Base-by-base conservation (phyloP, 2,888 invertebrate genomes). In the Melanotus villosus region DNA sequence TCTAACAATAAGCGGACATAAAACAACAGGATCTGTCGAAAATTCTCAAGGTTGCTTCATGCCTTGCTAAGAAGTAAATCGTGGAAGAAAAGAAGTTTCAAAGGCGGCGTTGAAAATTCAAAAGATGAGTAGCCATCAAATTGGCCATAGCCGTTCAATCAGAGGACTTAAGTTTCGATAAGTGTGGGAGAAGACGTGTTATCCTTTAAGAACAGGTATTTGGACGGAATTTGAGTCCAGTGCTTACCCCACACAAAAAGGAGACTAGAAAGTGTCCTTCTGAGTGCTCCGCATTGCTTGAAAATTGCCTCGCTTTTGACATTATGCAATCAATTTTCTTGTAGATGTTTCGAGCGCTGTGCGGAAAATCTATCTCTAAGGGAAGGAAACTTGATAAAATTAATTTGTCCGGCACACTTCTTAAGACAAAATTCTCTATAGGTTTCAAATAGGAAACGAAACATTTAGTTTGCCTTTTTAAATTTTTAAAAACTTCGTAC, bases 301-400 rank as follows among this genome's bases (percentile, higher is more conserved):
- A 59, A 59, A 59, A 59, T 59, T 59, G 45, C 59, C 30, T 59
- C 41, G 59, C 41, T 45, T 59, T 59, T 45, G 41, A 30, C 45
- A 59, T 59, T 59, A 59, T 41, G 45, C 43, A 59, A 59, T 59
- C 59, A 59, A 59, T 59, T 59, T 59, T 43, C 43, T 23, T 14
- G n/a, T 59, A 26, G 41, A 59, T 43, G 41, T 26, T 59, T 45
- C 38, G 18, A 34, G 16, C 56, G 32, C 18, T 32, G 32, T 32
- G 52, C 30, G 9, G 30, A 52, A 32, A 52, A 32, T 52, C 52
- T 32, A 47, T 47, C 21, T 21, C n/a, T 23, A 5, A 7, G 14
- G 4, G 23, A 47, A 23, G 23, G 47, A 47, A 47, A 21, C 23
- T 23, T 47, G 47, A 47, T 47, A 47, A 21, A 47, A 47, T 47